phyloP scores from a whole-genome alignment of 1,140 invertebrate genomes.

The Microplitis mediator region DNA sequence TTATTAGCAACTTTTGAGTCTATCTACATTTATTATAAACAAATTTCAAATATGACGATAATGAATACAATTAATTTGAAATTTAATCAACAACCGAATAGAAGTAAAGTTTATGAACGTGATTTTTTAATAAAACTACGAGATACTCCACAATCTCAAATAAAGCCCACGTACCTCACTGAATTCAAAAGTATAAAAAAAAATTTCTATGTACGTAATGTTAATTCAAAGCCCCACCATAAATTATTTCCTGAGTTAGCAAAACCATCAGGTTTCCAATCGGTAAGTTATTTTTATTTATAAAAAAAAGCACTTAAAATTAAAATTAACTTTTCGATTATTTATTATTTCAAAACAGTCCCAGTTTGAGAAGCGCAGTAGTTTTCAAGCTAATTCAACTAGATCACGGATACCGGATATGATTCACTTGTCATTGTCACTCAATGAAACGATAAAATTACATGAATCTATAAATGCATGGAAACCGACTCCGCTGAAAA shows the following conservation, averaged over 20 bases:
- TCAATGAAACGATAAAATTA: slow-evolving; percentile 82
- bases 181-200: slow-evolving; percentile 67
- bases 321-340: not conserved
- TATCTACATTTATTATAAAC: no score
- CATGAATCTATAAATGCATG: slow-evolving; percentile 89
- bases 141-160: slow-evolving; percentile 73
- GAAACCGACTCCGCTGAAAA: slow-evolving; percentile 73
- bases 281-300: slow-evolving; percentile 38
- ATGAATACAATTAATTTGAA: no score
- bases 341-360: slow-evolving; percentile 38
- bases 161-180: slow-evolving; percentile 74
- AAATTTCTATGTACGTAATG: slow-evolving; percentile 1
- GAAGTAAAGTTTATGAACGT: slow-evolving; percentile 82
- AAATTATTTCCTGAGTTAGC: slow-evolving; percentile 44
- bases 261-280: slow-evolving; percentile 39
- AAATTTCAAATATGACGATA: no score
- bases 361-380: slow-evolving; percentile 59
- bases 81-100: slow-evolving; percentile 54
- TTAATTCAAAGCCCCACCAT: slow-evolving; percentile 43
- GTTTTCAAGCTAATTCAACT: slow-evolving; percentile 60
- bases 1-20: no score
- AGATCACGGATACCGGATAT: slow-evolving; percentile 53
- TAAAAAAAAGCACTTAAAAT: no score
- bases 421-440: slow-evolving; percentile 74
- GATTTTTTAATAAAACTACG: slow-evolving; percentile 79